Evolutionary conservation across 2,888 invertebrate genomes (phyloP).

Genomic region (Eristalinus aeneus): DNA sequence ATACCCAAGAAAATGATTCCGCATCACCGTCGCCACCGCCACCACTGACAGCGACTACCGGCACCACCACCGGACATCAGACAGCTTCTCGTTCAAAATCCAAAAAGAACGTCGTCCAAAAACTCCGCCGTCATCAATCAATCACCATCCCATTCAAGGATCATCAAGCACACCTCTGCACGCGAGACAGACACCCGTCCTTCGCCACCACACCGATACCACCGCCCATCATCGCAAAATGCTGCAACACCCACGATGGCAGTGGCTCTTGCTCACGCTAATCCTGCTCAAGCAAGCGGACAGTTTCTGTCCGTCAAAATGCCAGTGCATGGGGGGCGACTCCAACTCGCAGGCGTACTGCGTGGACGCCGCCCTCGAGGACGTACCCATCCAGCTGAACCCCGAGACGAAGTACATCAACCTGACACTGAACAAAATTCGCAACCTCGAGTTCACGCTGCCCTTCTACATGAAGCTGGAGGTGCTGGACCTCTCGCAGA

Average conservation of each 20-base stretch:
- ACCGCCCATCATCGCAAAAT: conserved; percentile 43
- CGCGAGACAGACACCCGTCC: neutral
- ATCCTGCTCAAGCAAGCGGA: conserved; percentile 79
- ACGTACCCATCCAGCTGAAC: conserved; percentile 93
- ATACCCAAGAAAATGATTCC: conserved; percentile 52
- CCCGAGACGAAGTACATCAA: conserved; percentile 92
- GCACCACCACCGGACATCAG: neutral
- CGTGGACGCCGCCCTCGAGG: conserved; percentile 89
- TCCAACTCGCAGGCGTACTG: conserved; percentile 88
- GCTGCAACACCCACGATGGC: conserved; percentile 68
- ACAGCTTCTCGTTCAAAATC: neutral
- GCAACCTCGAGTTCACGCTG: conserved; percentile 88
- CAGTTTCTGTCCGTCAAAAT: conserved; percentile 89
- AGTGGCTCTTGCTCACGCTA: conserved; percentile 74
- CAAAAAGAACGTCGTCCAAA: neutral
- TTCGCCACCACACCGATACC: neutral
- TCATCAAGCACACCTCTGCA: conserved; percentile 35
- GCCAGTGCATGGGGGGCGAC: conserved; percentile 87
- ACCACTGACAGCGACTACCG: conserved; percentile 39
- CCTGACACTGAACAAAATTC: conserved; percentile 91
- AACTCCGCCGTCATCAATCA: conserved; percentile 31
- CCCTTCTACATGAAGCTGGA: conserved; percentile 90
- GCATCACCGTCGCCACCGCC: conserved; percentile 37
- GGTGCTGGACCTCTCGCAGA: conserved; percentile 90
- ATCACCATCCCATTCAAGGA: conserved; percentile 63